phyloP scores from a whole-genome alignment of 2,113 vertebrate genomes.

The Anguilla rostrata region DNA sequence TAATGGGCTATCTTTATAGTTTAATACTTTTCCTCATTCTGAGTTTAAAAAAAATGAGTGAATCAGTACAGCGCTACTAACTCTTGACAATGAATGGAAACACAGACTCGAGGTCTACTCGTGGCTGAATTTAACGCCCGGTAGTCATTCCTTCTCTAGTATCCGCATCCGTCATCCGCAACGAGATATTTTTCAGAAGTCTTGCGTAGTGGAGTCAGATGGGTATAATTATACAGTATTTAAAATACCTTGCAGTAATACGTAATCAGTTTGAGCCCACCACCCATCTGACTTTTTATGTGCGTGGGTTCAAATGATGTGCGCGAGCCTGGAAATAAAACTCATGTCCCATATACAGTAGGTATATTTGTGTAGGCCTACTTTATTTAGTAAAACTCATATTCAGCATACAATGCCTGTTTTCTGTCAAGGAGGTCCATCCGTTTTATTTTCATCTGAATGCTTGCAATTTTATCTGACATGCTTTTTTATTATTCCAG shows the following conservation, averaged over 20 bases:
- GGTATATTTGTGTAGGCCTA: background rate
- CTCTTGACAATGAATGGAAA: slow-evolving; percentile 20
- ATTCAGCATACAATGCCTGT: background rate
- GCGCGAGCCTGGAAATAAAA: background rate
- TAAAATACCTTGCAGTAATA: slow-evolving; percentile 30
- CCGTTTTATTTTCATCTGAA: background rate
- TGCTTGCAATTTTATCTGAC: background rate
- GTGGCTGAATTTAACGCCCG: slow-evolving; percentile 6
- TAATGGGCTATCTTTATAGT: background rate
- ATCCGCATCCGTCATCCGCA: slow-evolving; percentile 14
- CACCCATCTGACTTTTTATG: background rate
- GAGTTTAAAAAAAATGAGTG: background rate
- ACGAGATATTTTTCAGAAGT: slow-evolving; percentile 2
- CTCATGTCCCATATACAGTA: background rate
- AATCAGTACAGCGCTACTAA: background rate
- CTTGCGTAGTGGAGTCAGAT: slow-evolving; percentile 23
- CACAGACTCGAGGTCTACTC: background rate
- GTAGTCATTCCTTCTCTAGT: slow-evolving; percentile 14
- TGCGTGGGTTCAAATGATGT: background rate
- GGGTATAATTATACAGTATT: slow-evolving; percentile 31
- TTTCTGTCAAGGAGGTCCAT: background rate
- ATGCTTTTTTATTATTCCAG: background rate
- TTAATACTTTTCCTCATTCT: background rate
- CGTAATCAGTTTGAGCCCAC: slow-evolving; percentile 10
- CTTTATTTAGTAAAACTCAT: background rate